Conservation (phyloP, 2,888 invertebrate species). For the Lomographa bimaculata region DNA sequence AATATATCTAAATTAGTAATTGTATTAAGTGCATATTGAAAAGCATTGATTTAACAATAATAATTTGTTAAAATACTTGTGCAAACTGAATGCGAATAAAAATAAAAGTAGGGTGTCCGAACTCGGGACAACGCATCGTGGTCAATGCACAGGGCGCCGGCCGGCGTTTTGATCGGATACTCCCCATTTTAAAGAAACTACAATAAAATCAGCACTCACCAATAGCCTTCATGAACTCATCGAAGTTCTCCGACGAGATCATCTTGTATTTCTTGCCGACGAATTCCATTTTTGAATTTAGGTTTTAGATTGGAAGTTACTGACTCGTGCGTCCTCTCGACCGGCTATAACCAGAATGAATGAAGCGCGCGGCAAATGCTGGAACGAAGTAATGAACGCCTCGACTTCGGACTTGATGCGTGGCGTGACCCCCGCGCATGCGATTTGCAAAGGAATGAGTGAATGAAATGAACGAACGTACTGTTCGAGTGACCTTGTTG, state of each 20-base stretch:
- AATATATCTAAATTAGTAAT: no score
- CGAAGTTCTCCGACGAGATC: constrained; percentile 91
- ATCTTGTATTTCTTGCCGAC: constrained; percentile 92
- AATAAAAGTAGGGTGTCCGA: constrained; percentile 22
- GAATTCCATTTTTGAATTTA: constrained; percentile 68
- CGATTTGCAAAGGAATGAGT: constrained; percentile 38
- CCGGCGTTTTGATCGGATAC: constrained; percentile 51
- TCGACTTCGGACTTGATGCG: constrained; percentile 1
- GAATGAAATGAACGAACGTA: constrained; percentile 35
- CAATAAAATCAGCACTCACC: constrained; percentile 83
- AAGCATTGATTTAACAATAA: no score
- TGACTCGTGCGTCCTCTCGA: constrained; percentile 39
- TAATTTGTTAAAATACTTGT: no score
- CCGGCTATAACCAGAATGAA: constrained; percentile 55
- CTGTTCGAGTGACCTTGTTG: constrained; percentile 17
- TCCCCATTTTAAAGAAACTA: constrained; percentile 28
- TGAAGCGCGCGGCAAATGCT: constrained; percentile 21
- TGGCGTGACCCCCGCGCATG: constrained; percentile 7
- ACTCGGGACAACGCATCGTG: constrained; percentile 7
- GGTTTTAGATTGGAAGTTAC: constrained; percentile 29
- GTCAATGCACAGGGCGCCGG: constrained; percentile 45
- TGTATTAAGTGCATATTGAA: no score
- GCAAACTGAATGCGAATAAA: no score
- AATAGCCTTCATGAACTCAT: constrained; percentile 94
- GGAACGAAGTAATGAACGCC: neutral